phyloP scores from a whole-genome alignment of 2,888 invertebrate genomes.

The Brenthis ino region DNA sequence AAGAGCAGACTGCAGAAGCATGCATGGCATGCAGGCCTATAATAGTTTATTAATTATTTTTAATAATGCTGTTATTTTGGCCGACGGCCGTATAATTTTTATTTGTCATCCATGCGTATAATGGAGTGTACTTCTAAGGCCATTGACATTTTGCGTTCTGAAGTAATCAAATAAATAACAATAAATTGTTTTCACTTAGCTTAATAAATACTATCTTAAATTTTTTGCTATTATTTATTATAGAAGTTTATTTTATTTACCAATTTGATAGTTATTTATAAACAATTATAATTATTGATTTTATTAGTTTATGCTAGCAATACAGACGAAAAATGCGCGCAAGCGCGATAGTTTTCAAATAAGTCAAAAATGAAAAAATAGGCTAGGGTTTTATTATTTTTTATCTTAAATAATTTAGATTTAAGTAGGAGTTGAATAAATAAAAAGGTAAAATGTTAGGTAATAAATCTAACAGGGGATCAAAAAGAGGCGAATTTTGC shows the following conservation, averaged over 20 bases:
- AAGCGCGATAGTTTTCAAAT: slow-evolving; percentile 50
- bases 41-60: too few relatives aligned
- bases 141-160: slow-evolving; percentile 10
- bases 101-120: too few relatives aligned
- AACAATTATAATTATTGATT: slow-evolving; percentile 5
- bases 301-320: slow-evolving; percentile 8
- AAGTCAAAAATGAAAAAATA: slow-evolving; percentile 48
- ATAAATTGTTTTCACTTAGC: neutral
- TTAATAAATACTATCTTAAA: too few relatives aligned
- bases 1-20: too few relatives aligned
- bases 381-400: slow-evolving; percentile 44
- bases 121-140: neutral
- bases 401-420: slow-evolving; percentile 51
- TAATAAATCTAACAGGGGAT: slow-evolving; percentile 53
- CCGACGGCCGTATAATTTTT: neutral
- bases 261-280: too few relatives aligned
- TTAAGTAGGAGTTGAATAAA: slow-evolving; percentile 52
- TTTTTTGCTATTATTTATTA: too few relatives aligned
- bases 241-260: too few relatives aligned
- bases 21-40: too few relatives aligned
- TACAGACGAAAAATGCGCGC: slow-evolving; percentile 33
- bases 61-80: too few relatives aligned
- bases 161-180: neutral
- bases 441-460: slow-evolving; percentile 65
- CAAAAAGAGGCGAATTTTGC: slow-evolving; percentile 66